Percentiles rank a stretch among this genome's conserved stretches.
Evolutionary conservation across 2,113 vertebrate genomes (phyloP).

Genomic region (Xiphorhynchus elegans): DNA sequence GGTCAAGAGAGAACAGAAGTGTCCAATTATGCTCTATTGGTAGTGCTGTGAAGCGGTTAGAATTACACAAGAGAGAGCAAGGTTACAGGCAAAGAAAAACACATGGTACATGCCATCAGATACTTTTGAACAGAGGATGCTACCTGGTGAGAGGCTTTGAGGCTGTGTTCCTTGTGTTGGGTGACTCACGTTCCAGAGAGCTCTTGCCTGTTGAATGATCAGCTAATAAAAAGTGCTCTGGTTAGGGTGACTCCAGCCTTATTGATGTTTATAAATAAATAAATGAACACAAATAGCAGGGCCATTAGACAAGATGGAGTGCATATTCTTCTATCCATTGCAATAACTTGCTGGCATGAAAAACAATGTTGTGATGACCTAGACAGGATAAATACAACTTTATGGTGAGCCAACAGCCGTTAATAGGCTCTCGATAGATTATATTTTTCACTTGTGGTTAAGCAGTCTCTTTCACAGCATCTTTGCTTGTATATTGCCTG

Average conservation of each 20-base stretch:
- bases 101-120: fast-evolving
- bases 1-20: neutral
- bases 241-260: neutral
- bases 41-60: neutral
- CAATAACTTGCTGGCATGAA: neutral
- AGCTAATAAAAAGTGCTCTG: neutral
- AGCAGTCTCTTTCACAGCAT: neutral
- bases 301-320: neutral
- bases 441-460: neutral
- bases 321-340: neutral
- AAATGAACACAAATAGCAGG: neutral
- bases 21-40: neutral
- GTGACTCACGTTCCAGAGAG: neutral
- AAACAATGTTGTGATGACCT: neutral
- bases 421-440: neutral
- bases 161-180: neutral
- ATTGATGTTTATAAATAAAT: neutral
- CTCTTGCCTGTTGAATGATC: neutral
- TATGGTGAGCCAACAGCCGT: neutral
- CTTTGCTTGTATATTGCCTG: neutral
- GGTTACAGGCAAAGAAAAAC: neutral
- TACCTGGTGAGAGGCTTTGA: neutral
- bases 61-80: neutral
- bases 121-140: neutral
- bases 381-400: neutral